These are phyloP conservation scores for Brachyrhaphis roseni DNA, from an alignment of 2,797 vertebrate species.

Conservation along the genomic window DNA sequence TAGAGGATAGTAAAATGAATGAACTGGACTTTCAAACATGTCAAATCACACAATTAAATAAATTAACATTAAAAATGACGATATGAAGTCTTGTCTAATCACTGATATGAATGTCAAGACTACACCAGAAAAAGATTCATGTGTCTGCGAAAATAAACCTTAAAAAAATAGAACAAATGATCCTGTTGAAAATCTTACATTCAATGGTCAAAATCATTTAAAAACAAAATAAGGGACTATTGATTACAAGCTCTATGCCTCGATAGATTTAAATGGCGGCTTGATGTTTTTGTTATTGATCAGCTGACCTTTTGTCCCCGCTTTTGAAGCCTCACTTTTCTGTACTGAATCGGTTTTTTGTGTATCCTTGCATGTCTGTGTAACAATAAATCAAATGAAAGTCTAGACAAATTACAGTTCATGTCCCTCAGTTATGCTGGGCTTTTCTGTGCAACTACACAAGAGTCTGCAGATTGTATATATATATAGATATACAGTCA, in stretches of 20 bases:
- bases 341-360: not conserved
- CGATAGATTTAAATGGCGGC: not conserved
- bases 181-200: not conserved
- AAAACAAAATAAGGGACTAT: not conserved
- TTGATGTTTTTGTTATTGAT: not conserved
- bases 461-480: not conserved
- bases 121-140: not conserved
- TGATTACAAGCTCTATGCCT: not conserved
- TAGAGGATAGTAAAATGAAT: not conserved
- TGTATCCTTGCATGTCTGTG: not conserved
- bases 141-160: not conserved
- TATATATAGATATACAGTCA: not conserved
- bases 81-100: not conserved
- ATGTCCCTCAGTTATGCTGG: not conserved
- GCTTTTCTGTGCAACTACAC: not conserved
- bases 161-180: not conserved
- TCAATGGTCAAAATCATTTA: not conserved
- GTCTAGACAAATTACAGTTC: slow-evolving; percentile 1
- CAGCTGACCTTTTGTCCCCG: not conserved
- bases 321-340: not conserved
- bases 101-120: not conserved
- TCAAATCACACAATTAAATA: not conserved
- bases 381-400: slow-evolving; percentile 4
- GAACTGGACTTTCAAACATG: not conserved
- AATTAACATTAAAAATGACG: not conserved